Base-by-base conservation (phyloP, 2,888 invertebrate genomes). In the Platycheirus rosarum region DNA sequence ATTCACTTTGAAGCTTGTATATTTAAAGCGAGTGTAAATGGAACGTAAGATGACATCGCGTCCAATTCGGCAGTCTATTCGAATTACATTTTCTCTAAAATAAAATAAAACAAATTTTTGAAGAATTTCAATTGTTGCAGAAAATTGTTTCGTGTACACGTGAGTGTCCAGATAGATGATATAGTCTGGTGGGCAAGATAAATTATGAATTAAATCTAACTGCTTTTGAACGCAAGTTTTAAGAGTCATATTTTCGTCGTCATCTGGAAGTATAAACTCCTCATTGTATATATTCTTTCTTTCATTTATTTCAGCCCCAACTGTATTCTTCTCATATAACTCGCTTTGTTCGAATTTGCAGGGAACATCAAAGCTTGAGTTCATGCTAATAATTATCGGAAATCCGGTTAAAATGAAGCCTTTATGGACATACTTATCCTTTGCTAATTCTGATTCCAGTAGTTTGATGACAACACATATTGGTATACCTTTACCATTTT, bases 371-470 rank as follows among this genome's bases (percentile, higher is more conserved):
- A 23, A 5, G 9, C 0, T 0, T n/a, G 14, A 3, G 23, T 4
- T 20, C 6, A 89, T 76, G 66, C 88, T 86, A 55, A 92, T 91
- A n/a, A 94, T 91, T 37, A 94, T 87, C 16, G 95, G 95, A 78
- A 94, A 89, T 6, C 94, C 94, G 71, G 93, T 93, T 84, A 94
- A 88, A 2, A 95, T 91, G 90, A 93, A 94, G 7, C 94, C 95
- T 86, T 93, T 90, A 86, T 94, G 93, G 85, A 89, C 87, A 13
- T 93, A 91, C 23, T 91, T 91, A 69, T 91, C 90, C 16, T 91
- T 91, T 51, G 91, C 88, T 1, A 93, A 84, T 86, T 93, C 92
- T 60, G 88, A 89, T 84, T 92, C 90, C 9, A 94, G 87, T 16
- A 94, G 89, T 79, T 91, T 87, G 55, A 93, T 85, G 26, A 94